Conservation (phyloP, 53 echinoderm and acorn worm species). For the Apostichopus leukothele region DNA sequence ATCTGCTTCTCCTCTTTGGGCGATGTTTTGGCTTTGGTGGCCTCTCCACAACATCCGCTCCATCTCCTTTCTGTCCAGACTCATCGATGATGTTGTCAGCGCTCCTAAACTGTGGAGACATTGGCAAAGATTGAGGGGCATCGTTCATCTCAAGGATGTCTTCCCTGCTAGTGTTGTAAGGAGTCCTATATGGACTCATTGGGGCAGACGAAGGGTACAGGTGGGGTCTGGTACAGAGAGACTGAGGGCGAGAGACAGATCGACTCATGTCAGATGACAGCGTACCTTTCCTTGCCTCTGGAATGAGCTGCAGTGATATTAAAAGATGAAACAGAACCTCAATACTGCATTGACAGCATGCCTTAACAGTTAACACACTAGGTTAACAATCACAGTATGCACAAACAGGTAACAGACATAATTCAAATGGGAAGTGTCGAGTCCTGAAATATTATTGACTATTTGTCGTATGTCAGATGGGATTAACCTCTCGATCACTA, state of each 20-base stretch:
- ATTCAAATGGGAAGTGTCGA: neutral
- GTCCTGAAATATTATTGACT: neutral
- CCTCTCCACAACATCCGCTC: slow-evolving; percentile 52
- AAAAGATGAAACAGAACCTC: too few species aligned
- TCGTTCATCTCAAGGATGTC: slow-evolving; percentile 30
- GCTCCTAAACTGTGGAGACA: slow-evolving; percentile 21
- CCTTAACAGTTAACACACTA: too few species aligned
- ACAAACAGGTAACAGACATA: neutral
- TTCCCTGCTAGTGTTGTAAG: slow-evolving; percentile 37
- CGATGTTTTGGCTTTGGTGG: slow-evolving; percentile 82
- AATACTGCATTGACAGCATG: too few species aligned
- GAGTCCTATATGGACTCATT: slow-evolving; percentile 39
- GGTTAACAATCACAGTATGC: too few species aligned
- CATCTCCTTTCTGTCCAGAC: slow-evolving; percentile 17
- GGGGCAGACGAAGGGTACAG: slow-evolving; percentile 41
- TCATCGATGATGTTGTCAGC: slow-evolving; percentile 27
- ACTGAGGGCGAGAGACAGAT: slow-evolving; percentile 19
- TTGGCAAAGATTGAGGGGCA: neutral
- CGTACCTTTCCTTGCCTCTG: slow-evolving; percentile 24
- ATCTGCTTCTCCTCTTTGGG: slow-evolving; percentile 55
- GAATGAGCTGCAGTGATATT: neutral
- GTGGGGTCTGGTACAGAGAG: slow-evolving; percentile 12
- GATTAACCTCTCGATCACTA: neutral
- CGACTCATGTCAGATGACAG: slow-evolving; percentile 17
- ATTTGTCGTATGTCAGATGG: neutral